These are phyloP conservation scores for Corvus hawaiiensis DNA, from an alignment of 2,113 vertebrate genomes.

Conservation along the genomic window DNA sequence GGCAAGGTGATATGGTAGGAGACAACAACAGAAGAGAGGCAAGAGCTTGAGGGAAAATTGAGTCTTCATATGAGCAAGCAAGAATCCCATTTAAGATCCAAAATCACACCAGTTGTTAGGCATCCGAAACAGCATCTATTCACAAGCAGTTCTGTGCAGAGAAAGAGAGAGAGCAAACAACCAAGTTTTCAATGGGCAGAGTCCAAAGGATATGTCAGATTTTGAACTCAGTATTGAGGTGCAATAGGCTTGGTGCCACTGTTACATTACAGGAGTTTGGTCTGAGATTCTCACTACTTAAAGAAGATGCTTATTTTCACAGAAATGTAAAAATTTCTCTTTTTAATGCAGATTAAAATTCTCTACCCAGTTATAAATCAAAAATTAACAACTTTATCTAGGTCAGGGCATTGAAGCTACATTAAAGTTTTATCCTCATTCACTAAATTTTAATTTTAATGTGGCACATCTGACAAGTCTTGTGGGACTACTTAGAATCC, in stretches of 20 bases:
- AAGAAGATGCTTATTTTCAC: background rate
- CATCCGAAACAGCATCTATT: background rate
- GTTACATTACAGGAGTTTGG: background rate
- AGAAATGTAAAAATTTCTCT: background rate
- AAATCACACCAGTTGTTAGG: background rate
- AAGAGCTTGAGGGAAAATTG: background rate
- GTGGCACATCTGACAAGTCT: constrained; percentile 40
- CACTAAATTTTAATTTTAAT: constrained; percentile 50
- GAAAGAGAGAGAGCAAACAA: background rate
- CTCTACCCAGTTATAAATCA: constrained; percentile 22
- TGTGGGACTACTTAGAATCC: constrained; percentile 21
- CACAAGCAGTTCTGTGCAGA: background rate
- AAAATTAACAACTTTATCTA: constrained; percentile 63
- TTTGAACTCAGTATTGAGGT: background rate
- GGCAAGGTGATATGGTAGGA: background rate
- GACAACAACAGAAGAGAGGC: background rate
- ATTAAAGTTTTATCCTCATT: constrained; percentile 51
- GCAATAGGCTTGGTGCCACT: background rate
- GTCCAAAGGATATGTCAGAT: background rate
- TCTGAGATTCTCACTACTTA: background rate
- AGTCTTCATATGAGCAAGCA: background rate
- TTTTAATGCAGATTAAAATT: constrained; percentile 31
- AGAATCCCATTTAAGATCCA: background rate
- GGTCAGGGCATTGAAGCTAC: constrained; percentile 37
- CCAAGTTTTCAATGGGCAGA: background rate